Evolutionary conservation across 2,888 invertebrate species (phyloP).

Genomic region (Ennomos quercinarius): DNA sequence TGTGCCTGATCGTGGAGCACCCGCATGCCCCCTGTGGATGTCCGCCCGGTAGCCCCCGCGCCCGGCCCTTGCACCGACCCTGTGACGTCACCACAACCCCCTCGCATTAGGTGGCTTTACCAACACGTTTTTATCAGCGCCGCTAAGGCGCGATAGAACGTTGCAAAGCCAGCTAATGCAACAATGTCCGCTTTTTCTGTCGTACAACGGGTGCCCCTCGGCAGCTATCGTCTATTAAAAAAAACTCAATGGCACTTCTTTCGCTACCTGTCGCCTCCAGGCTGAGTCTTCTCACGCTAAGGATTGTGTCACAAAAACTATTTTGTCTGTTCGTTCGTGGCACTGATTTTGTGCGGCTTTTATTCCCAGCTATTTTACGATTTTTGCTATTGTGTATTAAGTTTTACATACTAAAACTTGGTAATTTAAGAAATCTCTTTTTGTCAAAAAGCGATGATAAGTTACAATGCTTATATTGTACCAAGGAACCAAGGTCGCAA

Average conservation of each 20-base stretch:
- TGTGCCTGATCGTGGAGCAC: constrained; percentile 70
- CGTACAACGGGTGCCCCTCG: constrained; percentile 41
- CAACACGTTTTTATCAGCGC: constrained; percentile 18
- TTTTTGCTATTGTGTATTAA: constrained; percentile 31
- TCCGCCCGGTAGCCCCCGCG: constrained; percentile 43
- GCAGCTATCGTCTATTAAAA: constrained; percentile 36
- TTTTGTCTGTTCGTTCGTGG: constrained; percentile 32
- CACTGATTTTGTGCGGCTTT: constrained; percentile 43
- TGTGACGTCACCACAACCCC: constrained; percentile 33
- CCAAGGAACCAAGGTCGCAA: background rate
- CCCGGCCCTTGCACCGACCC: constrained; percentile 49
- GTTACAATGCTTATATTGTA: too few relatives aligned
- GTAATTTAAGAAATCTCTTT: constrained; percentile 45
- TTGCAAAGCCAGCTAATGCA: constrained; percentile 41
- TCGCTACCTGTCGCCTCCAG: constrained; percentile 33
- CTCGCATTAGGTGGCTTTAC: constrained; percentile 19
- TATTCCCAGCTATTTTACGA: constrained; percentile 45
- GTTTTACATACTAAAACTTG: constrained; percentile 41
- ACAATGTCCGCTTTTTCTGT: constrained; percentile 67
- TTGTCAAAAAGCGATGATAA: background rate
- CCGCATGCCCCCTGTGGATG: constrained; percentile 76
- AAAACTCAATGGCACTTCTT: constrained; percentile 29
- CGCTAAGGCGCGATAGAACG: background rate
- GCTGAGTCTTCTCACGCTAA: constrained; percentile 38
- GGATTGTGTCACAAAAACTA: constrained; percentile 17